Conservation (phyloP, 2,888 invertebrate species). For the Hyles lineata region DNA sequence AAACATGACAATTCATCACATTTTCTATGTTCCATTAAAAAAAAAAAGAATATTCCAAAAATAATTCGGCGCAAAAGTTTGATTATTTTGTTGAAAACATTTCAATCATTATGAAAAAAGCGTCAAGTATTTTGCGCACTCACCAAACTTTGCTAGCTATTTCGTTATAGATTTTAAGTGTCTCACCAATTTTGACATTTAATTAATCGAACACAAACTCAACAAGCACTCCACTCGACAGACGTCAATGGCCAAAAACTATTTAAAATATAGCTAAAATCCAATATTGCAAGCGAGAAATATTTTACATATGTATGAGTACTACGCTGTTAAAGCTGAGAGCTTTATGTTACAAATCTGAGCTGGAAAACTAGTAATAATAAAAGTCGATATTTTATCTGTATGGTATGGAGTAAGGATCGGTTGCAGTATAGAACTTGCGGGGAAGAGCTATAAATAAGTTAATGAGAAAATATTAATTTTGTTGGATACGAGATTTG, state of each 20-base stretch:
- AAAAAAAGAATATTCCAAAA: neutral
- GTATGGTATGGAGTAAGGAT: too few relatives aligned
- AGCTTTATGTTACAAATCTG: neutral
- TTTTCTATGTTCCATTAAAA: too few relatives aligned
- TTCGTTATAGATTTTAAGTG: slow-evolving; percentile 12
- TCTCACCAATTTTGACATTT: slow-evolving; percentile 10
- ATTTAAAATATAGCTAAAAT: slow-evolving; percentile 9
- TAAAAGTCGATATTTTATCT: neutral
- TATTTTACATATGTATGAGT: neutral
- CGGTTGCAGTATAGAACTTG: too few relatives aligned
- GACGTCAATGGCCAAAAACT: slow-evolving; percentile 8
- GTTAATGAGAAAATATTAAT: too few relatives aligned
- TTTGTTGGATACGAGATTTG: too few relatives aligned
- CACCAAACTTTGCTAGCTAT: neutral
- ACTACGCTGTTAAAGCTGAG: neutral
- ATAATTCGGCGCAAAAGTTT: neutral
- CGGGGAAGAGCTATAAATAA: too few relatives aligned
- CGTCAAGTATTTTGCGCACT: neutral
- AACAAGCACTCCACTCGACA: neutral
- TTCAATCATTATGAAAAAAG: neutral
- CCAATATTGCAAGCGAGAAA: neutral
- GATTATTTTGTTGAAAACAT: neutral
- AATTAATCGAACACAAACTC: slow-evolving; percentile 20
- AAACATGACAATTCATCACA: too few relatives aligned
- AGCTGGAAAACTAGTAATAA: neutral